Base-by-base conservation (phyloP, 2,888 invertebrate species). In the Dynastes grantii region DNA sequence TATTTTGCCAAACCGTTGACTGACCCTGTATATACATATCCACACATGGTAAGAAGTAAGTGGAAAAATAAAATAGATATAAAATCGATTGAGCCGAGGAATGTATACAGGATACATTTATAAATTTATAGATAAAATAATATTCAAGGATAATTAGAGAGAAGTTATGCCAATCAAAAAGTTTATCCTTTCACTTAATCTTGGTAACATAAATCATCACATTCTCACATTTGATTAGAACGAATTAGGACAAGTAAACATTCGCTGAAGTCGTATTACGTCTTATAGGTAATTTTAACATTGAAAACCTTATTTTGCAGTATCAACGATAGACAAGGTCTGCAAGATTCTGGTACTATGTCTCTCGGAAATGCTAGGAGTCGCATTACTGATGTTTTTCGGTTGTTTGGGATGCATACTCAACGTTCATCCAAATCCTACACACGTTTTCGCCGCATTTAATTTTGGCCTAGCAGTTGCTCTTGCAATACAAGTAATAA, bases 361-460 rank as follows among this genome's bases (percentile, higher is more conserved):
- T 53, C 80, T 84, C 27, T 91, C 92, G 0, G 95, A 95, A 87
- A 86, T 94, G 11, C 83, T 95, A 13, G 93, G 94, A 37, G 95
- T 95, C 0, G 90, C 88, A 1, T 85, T 94, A 32, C 89, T 95
- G 2, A 87, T 95, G 70, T 92, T 94, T 79, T 88, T 95, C 22
- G 95, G 95, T 4, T 95, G 95, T 85, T 94, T 95, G 93, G 91
- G 93, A 0, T 91, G 92, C 80, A 88, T 93, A 0, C 88, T 92
- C 0, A 88, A 86, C 3, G 88, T 85, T 88, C 89, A 85, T 77
- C 87, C 79, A 81, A 86, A 51, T 51, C 87, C 82, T 63, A 71
- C 89, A 40, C 87, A 40, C 61, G 49, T 68, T 51, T 76, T 78
- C 27, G 85, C 88, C 0, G 89, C 92, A 0, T 83, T 93, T 3